Base-by-base conservation (phyloP, 2,113 vertebrate genomes). In the Ophthalmolycus amberensis region DNA sequence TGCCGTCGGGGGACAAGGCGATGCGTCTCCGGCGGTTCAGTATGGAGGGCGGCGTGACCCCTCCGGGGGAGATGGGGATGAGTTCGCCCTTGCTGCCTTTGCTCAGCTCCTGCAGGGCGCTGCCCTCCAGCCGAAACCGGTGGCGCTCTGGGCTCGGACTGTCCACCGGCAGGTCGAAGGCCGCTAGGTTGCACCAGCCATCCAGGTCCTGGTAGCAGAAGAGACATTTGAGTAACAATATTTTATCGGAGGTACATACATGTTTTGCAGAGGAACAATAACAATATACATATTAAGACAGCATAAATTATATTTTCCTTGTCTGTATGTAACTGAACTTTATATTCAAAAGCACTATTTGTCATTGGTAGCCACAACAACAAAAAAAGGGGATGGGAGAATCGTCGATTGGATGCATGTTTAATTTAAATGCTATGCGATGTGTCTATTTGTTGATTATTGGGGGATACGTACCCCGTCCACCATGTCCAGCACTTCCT, bases 401-500 rank as follows among this genome's bases (percentile, higher is more conserved):
- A 54, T 40, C 1, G 6, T 10, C 29, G 42, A 42, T 10, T 14
- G 10, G 0, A 37, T 29, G 18, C 48, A 72, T n/a, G 5, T 37
- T 32, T 77, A 29, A 59, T 59, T 48, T 11, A 8, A 0, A 37
- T 8, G 4, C 29, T 32, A 4, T 25, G 37, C 1, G 6, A 46
- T 22, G 22, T 54, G 44, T 34, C 9, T 56, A 12, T 44, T 1
- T 68, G 20, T 63, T 9, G 15, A 34, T 11, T 60, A 32, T 0
- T 67, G 4, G n/a, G n/a, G 11, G 42, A n/a, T 27, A 73, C 95
- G 96, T 94, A 99, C 98, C 59, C 96, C 96, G 25, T 98, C 97
- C 38, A 99, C 97, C 94, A 99, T 92, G 69, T 99, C 98, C 93
- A 99, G 93, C 84, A 98, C 96, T 91, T 99, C 98, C 6, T 91